These are phyloP conservation scores for Molossus molossus DNA, from an alignment of 2,797 vertebrate species.

Conservation along the genomic window DNA sequence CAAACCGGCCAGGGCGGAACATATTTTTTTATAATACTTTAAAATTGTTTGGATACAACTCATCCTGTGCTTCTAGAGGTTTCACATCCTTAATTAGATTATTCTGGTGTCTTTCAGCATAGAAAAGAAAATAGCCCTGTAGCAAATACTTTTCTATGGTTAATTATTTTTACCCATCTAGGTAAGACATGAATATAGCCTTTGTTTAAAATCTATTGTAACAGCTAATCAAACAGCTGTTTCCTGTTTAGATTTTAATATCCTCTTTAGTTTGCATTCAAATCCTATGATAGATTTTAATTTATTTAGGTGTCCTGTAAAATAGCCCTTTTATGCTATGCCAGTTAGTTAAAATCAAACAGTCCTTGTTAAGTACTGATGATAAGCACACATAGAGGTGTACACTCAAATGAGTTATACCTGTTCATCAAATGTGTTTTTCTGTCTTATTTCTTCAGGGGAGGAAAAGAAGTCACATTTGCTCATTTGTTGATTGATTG, in stretches of 20 bases:
- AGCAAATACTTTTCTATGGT: slow-evolving; percentile 64
- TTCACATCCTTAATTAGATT: slow-evolving; percentile 55
- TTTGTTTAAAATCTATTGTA: slow-evolving; percentile 60
- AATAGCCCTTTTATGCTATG: slow-evolving; percentile 70
- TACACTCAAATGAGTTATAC: slow-evolving; percentile 1
- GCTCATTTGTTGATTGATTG: not conserved
- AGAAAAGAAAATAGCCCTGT: slow-evolving; percentile 58
- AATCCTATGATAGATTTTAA: slow-evolving; percentile 73
- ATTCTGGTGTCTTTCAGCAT: slow-evolving; percentile 43
- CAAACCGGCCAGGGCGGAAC: not conserved
- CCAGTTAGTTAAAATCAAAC: slow-evolving; percentile 81
- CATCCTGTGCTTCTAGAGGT: slow-evolving; percentile 56
- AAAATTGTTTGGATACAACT: not conserved
- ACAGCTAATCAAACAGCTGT: slow-evolving; percentile 87
- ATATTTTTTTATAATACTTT: not conserved
- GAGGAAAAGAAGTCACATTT: slow-evolving; percentile 54
- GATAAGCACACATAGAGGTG: slow-evolving; percentile 74
- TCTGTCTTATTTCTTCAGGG: not conserved
- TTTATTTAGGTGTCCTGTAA: slow-evolving; percentile 75
- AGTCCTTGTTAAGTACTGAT: slow-evolving; percentile 73
- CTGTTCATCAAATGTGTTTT: slow-evolving; percentile 33
- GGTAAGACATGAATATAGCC: slow-evolving; percentile 71
- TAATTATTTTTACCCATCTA: slow-evolving; percentile 72
- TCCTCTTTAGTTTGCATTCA: slow-evolving; percentile 74
- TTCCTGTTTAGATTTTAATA: slow-evolving; percentile 80